Evolutionary conservation across 2,888 invertebrate species (phyloP).

Genomic region (Standfussiana lucernea): DNA sequence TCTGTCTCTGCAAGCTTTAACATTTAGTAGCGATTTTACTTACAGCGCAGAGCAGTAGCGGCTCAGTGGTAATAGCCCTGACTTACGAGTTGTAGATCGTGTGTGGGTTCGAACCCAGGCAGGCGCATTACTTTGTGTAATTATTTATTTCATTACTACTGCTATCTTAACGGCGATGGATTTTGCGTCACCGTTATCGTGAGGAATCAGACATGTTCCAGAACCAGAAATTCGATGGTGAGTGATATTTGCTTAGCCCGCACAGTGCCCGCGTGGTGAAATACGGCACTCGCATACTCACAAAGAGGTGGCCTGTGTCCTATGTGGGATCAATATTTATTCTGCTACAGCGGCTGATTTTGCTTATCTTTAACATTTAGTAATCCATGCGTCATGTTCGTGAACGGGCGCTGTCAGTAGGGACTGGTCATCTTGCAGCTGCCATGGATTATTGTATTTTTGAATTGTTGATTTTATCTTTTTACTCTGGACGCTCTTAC

Average conservation of each 20-base stretch:
- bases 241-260: background rate
- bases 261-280: no score
- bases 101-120: background rate
- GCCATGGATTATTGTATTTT: no score
- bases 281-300: no score
- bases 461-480: no score
- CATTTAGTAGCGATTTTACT: background rate
- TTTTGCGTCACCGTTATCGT: background rate
- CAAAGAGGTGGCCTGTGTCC: no score
- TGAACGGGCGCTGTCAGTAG: no score
- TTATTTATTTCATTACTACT: background rate
- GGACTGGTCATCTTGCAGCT: no score
- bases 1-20: conserved; percentile 4
- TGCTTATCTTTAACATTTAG: background rate
- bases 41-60: background rate
- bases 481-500: no score
- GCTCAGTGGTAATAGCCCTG: background rate
- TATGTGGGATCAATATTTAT: no score
- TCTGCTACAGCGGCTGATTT: no score
- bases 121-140: background rate
- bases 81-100: background rate
- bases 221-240: background rate
- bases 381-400: no score
- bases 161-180: background rate
- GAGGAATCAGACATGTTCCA: background rate